Conservation (phyloP, 2,797 vertebrate species). For the Onychomys arenicola region DNA sequence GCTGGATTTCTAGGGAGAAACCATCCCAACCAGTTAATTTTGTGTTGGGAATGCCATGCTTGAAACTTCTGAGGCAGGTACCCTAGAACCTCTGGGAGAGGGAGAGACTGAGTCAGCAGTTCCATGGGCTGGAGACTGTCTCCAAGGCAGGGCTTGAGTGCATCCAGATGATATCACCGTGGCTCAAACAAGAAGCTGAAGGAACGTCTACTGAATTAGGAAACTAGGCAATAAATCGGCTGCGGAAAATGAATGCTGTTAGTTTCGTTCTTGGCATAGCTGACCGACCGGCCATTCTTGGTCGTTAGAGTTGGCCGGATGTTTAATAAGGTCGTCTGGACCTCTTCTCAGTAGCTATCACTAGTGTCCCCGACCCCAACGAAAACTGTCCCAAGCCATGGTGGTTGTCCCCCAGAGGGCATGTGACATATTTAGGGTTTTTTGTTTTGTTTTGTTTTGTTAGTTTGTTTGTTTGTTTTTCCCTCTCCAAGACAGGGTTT, state of each 20-base stretch:
- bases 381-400: neutral
- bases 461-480: neutral
- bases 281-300: rapidly evolving
- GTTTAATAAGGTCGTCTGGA: neutral
- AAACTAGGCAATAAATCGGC: neutral
- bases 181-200: neutral
- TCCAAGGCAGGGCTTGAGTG: no score
- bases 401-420: neutral
- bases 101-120: neutral
- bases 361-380: neutral
- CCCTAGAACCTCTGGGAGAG: neutral
- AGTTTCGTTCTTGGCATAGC: neutral
- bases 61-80: neutral
- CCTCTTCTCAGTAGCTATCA: neutral
- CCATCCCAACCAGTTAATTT: neutral
- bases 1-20: neutral
- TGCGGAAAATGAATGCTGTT: neutral
- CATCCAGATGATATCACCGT: neutral
- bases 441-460: neutral
- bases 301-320: neutral
- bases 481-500: neutral
- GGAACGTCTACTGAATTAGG: neutral
- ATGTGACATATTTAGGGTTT: neutral
- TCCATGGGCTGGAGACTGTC: neutral
- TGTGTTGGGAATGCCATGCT: neutral